A percentile compares a stretch with the other conserved stretches of the same genome.
phyloP scores from a whole-genome alignment of 2,797 vertebrate species.

The Cynopterus sphinx region DNA sequence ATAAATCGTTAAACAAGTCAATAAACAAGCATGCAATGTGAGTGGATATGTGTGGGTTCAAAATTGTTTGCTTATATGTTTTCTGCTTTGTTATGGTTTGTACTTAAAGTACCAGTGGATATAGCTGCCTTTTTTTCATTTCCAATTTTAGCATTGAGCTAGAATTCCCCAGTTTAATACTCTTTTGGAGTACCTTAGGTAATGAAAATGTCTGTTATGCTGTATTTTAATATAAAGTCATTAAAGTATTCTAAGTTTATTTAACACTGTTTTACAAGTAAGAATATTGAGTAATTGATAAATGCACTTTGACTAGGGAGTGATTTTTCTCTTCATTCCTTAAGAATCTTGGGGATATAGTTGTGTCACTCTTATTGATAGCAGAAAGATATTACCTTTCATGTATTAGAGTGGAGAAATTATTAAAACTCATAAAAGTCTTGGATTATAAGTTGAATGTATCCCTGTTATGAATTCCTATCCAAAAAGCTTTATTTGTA shows the following conservation, averaged over 20 bases:
- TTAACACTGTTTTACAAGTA: background rate
- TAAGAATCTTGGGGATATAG: background rate
- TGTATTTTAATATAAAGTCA: slow-evolving; percentile 5
- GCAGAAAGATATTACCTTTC: slow-evolving; percentile 23
- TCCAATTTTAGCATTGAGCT: background rate
- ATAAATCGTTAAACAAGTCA: background rate
- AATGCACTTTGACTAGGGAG: background rate
- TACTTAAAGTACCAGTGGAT: background rate
- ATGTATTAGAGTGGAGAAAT: background rate
- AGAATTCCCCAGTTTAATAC: background rate
- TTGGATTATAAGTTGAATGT: background rate
- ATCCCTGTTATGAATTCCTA: background rate
- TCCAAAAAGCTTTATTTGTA: background rate
- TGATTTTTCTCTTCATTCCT: background rate
- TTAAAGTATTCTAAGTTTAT: background rate
- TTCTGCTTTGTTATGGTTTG: background rate
- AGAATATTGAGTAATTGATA: background rate
- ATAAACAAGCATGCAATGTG: background rate
- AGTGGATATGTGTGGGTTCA: background rate
- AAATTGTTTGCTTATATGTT: background rate
- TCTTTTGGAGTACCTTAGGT: background rate
- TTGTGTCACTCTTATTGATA: background rate
- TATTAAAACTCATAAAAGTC: background rate
- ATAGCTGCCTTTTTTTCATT: background rate
- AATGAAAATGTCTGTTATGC: background rate